phyloP scores from a whole-genome alignment of 2,888 invertebrate species.

The Drosophila rubida region DNA sequence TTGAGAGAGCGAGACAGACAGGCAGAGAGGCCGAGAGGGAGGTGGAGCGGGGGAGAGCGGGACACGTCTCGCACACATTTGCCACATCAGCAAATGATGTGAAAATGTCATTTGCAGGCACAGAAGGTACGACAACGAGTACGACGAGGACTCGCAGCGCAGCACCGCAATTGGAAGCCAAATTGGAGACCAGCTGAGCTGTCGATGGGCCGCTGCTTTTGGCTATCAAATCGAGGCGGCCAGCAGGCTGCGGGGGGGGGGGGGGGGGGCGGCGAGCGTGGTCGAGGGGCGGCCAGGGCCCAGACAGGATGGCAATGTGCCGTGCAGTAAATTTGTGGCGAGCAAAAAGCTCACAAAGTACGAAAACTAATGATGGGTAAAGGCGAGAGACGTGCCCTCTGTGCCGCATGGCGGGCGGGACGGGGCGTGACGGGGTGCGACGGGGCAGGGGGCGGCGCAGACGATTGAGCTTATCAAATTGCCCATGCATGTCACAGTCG shows the following conservation, averaged over 20 bases:
- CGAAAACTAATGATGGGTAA: conserved; percentile 73
- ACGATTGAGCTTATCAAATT: conserved; percentile 69
- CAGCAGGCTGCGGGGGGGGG: background rate
- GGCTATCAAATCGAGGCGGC: conserved; percentile 45
- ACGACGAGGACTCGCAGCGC: background rate
- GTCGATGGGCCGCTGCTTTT: conserved; percentile 54
- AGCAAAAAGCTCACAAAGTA: conserved; percentile 72
- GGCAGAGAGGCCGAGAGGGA: background rate
- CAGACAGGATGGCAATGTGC: conserved; percentile 20
- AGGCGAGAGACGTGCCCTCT: conserved; percentile 33
- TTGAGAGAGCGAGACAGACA: conserved; percentile 26
- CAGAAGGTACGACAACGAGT: conserved; percentile 6
- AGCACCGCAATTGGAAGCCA: conserved; percentile 48
- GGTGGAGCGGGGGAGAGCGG: background rate
- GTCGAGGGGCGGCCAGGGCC: background rate
- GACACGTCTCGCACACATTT: conserved; percentile 61
- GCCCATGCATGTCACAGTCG: conserved; percentile 54
- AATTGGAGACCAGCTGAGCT: conserved; percentile 61
- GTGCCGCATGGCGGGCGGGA: background rate
- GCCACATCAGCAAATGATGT: conserved; percentile 81
- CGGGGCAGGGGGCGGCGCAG: background rate
- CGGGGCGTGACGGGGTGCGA: too few species aligned
- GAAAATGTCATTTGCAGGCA: conserved; percentile 73
- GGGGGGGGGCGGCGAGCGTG: too few species aligned
- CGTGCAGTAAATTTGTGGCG: conserved; percentile 71